Base-by-base conservation (phyloP, 1,140 invertebrate genomes). In the Drosophila punjabiensis region DNA sequence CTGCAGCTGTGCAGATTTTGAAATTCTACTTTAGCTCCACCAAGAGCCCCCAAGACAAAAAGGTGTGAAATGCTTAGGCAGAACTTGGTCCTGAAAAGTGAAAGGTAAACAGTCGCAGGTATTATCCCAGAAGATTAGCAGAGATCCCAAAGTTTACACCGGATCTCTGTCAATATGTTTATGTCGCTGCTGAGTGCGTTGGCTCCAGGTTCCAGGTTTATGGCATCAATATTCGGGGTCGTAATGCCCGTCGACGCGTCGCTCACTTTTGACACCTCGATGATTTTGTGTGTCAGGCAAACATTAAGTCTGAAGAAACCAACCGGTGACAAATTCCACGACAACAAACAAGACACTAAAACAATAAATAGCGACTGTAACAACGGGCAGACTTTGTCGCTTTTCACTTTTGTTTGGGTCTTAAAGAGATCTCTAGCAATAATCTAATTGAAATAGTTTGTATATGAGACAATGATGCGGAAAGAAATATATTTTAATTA, bases 281-380 rank as follows among this genome's bases (percentile, higher is more conserved):
- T 83, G 84, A 70, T 71, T 87, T 88, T 88, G 71, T 83, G 59
- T 83, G 84, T 83, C 80, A 82, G 74, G 55, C 67, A 56, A 71
- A 75, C 41, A 58, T 41, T 0, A 58, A 39, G 35, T 39, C 55
- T 28, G 20, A 76, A 30, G n/a, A 52, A 50, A 43, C 35, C 59
- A 69, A 41, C 47, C 14, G 18, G n/a, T 28, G 53, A 80, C 68
- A 80, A 80, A 80, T 80, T 80, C 77, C 67, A 41, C 43, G 20
- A n/a, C 50, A 13, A 52, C 50, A 18, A 11, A 0, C 24, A 28
- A 50, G 50, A 52, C 62, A 60, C 76, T 65, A 67, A 67, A 81
- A 81, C 58, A 55, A 76, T 68, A 82, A 82, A 70, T 56, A 52
- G 20, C 30, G 55, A 41, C 53, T 28, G 43, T 35, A 33, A 67